A percentile compares a stretch with the other conserved stretches of the same genome.
Conservation (phyloP, 2,888 invertebrate genomes). For the Bombylius discolor region DNA sequence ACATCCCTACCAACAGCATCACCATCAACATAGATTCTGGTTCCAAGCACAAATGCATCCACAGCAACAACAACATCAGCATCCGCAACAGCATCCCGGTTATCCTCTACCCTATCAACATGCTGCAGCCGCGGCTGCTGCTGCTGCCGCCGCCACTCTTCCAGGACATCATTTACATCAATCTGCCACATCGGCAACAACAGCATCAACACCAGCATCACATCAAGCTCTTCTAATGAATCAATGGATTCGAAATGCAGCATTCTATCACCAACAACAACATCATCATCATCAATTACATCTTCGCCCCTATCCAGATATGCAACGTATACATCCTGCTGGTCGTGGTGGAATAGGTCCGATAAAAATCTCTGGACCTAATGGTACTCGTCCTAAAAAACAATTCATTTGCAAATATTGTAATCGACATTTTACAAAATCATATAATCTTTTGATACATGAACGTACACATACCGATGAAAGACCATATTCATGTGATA, state of each 20-base stretch:
- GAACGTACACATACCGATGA: slow-evolving; percentile 96
- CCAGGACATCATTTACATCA: slow-evolving; percentile 38
- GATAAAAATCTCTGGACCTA: slow-evolving; percentile 43
- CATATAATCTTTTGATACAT: slow-evolving; percentile 94
- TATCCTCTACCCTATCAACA: slow-evolving; percentile 19
- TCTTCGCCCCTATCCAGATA: slow-evolving; percentile 40
- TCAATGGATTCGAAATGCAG: slow-evolving; percentile 61
- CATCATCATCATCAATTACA: slow-evolving; percentile 25
- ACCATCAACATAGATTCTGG: slow-evolving; percentile 1
- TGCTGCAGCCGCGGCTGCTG: slow-evolving; percentile 13
- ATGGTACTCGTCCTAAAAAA: slow-evolving; percentile 54
- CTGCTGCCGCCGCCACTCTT: slow-evolving; percentile 30
- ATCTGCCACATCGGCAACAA: slow-evolving; percentile 38
- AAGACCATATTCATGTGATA: slow-evolving; percentile 89
- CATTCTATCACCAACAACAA: slow-evolving; percentile 37
- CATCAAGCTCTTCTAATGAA: slow-evolving; percentile 51
- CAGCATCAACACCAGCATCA: slow-evolving; percentile 17
- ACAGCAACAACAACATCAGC: slow-evolving; percentile 16
- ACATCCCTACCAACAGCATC: slow-evolving; percentile 5
- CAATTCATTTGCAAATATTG: slow-evolving; percentile 98
- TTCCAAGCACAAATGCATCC: slow-evolving; percentile 13
- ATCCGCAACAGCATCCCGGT: slow-evolving; percentile 4
- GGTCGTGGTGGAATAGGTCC: slow-evolving; percentile 42
- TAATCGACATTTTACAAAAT: slow-evolving; percentile 93
- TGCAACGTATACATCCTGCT: slow-evolving; percentile 37